A percentile compares a stretch with the other conserved stretches of the same genome.
These are phyloP conservation scores for Pseudolaguvia tuberculata DNA, from an alignment of 2,113 vertebrate genomes.

Conservation along the genomic window DNA sequence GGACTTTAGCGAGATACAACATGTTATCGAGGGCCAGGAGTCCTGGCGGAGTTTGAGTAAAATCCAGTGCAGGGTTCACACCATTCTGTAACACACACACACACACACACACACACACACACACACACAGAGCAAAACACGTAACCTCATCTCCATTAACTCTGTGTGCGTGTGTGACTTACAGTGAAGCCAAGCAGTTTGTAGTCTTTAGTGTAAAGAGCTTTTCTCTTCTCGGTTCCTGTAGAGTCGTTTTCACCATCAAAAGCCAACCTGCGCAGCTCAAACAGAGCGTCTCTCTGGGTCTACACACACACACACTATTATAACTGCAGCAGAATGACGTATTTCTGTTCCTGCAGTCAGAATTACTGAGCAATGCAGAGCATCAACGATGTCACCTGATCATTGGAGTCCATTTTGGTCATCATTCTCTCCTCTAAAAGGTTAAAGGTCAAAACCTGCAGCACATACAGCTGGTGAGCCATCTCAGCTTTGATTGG, in stretches of 20 bases:
- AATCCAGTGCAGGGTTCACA: slow-evolving; percentile 94
- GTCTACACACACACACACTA: slow-evolving; percentile 63
- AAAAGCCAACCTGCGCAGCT: slow-evolving; percentile 91
- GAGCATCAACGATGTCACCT: slow-evolving; percentile 62
- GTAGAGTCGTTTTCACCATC: slow-evolving; percentile 87
- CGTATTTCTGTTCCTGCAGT: too few species aligned
- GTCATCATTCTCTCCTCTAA: slow-evolving; percentile 98
- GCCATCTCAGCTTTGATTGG: slow-evolving; percentile 99
- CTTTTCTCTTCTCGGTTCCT: slow-evolving; percentile 91
- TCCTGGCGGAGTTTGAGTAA: slow-evolving; percentile 93
- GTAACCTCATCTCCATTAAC: background rate
- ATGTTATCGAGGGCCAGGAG: slow-evolving; percentile 98
- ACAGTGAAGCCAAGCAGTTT: slow-evolving; percentile 97
- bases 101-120: background rate
- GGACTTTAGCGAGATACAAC: slow-evolving; percentile 91
- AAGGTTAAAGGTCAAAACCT: slow-evolving; percentile 96
- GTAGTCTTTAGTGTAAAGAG: slow-evolving; percentile 96
- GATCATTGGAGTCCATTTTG: slow-evolving; percentile 97
- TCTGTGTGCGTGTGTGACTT: slow-evolving; percentile 50
- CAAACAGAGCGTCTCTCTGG: slow-evolving; percentile 93
- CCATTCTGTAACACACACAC: slow-evolving; percentile 77
- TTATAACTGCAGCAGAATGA: too few species aligned
- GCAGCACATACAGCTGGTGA: slow-evolving; percentile 94
- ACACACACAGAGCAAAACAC: background rate
- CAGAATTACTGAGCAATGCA: too few species aligned